phyloP scores from a whole-genome alignment of 2,797 vertebrate genomes.

The Sebastes elongatus region DNA sequence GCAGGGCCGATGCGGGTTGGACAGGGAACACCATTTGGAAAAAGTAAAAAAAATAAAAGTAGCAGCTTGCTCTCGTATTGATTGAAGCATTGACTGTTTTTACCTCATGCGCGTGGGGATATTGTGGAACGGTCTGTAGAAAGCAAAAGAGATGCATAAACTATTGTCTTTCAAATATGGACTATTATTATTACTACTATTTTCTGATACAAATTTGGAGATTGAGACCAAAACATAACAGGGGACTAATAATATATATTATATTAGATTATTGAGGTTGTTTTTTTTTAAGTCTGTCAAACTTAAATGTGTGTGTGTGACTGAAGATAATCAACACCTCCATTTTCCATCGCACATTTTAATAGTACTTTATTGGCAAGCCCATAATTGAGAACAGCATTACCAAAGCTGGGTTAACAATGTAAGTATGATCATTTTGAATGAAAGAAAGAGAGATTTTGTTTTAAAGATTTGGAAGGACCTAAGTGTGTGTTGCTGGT shows the following conservation, averaged over 20 bases:
- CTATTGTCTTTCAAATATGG: neutral
- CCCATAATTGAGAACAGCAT: neutral
- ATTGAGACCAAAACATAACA: neutral
- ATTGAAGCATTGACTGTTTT: neutral
- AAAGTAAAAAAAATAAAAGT: neutral
- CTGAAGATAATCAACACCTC: neutral
- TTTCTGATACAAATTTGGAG: neutral
- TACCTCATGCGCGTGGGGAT: neutral
- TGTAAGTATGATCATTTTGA: neutral
- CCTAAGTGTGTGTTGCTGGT: neutral
- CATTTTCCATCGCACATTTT: neutral
- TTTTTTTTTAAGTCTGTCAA: neutral
- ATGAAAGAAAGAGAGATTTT: neutral
- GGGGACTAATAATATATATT: accelerated
- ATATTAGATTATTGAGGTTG: neutral
- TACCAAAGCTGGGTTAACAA: neutral
- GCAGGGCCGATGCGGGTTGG: neutral
- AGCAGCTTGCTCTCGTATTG: neutral
- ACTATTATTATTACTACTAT: neutral
- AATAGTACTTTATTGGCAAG: neutral
- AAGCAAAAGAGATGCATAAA: neutral
- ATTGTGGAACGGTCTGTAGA: neutral
- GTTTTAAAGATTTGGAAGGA: neutral
- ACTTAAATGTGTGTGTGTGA: neutral
- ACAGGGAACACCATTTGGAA: neutral